These are phyloP conservation scores for Hydrolagus affinis DNA, from an alignment of 2,113 vertebrate species.

Conservation along the genomic window DNA sequence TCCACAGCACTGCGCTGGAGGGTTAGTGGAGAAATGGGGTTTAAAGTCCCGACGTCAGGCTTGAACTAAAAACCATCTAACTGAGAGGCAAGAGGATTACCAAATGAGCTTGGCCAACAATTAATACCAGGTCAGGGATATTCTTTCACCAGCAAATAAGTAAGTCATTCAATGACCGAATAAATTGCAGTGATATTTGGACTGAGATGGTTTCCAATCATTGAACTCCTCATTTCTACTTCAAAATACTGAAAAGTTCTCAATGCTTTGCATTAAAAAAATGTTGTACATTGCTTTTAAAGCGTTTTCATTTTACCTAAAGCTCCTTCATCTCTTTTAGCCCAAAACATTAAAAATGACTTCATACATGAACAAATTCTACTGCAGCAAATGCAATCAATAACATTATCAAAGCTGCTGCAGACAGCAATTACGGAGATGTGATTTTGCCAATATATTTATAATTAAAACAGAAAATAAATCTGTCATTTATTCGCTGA, in stretches of 20 bases:
- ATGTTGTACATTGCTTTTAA: too few relatives aligned
- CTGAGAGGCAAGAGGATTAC: too few relatives aligned
- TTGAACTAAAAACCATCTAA: too few relatives aligned
- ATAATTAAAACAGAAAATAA: background rate
- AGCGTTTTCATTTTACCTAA: background rate
- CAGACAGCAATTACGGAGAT: background rate
- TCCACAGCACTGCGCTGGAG: too few relatives aligned
- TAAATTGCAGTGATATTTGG: background rate
- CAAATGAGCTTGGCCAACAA: too few relatives aligned
- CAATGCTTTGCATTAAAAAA: background rate
- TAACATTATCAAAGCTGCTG: background rate
- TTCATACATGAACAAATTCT: background rate
- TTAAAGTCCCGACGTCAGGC: too few relatives aligned
- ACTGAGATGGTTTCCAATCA: background rate
- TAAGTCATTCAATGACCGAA: background rate
- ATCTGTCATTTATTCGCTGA: background rate
- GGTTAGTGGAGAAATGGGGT: too few relatives aligned
- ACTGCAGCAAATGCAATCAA: background rate
- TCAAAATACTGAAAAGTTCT: background rate
- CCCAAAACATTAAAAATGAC: background rate
- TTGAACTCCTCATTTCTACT: background rate
- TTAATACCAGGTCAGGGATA: too few relatives aligned
- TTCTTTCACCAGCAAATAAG: background rate
- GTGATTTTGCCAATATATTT: background rate
- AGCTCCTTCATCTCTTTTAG: background rate